Base-by-base conservation (phyloP, 2,888 invertebrate species). In the Eubasilissa splendida region DNA sequence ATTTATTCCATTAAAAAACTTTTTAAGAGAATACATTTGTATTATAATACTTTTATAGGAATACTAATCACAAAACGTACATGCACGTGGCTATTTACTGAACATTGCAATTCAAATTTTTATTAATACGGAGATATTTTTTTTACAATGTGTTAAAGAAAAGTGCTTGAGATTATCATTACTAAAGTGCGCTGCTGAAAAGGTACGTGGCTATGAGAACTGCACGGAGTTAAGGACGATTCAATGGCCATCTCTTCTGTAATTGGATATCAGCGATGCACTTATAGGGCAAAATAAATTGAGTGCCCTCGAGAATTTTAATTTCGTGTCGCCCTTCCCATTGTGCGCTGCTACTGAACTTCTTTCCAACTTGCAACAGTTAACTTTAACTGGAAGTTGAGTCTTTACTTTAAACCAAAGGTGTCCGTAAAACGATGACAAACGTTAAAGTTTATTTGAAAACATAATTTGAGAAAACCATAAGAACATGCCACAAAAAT, bases 201-300 rank as follows among this genome's bases (percentile, higher is more conserved):
- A 31, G 63, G 63, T 33, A 63, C 42, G 31, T 63, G 42, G 31
- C 42, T 33, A 31, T 63, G 42, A 63, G 33, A 12, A 63, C 63
- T 33, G 33, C 63, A 63, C 31, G 63, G 63, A 10, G 42, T 33
- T 63, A 63, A 63, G 63, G 63, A 63, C 63, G 63, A 63, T 63
- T 63, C 63, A 63, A 59, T 33, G 68, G 53, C 70, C 52, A 50
- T 59, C 52, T 53, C 42, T 70, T 54, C 80, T 76, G 79, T 82
- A 82, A 82, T 82, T 82, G 82, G 82, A 78, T 82, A 82, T 74
- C 82, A 75, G 77, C 73, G 63, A 73, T 82, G 82, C 71, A 50
- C 80, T 73, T 82, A 82, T 82, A 82, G 70, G 82, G 82, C 75
- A 71, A 80, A 80, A 71, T 80, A 82, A 82, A 82, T 82, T 80